These are phyloP conservation scores for Eupithecia centaureata DNA, from an alignment of 2,888 invertebrate species.

Conservation along the genomic window DNA sequence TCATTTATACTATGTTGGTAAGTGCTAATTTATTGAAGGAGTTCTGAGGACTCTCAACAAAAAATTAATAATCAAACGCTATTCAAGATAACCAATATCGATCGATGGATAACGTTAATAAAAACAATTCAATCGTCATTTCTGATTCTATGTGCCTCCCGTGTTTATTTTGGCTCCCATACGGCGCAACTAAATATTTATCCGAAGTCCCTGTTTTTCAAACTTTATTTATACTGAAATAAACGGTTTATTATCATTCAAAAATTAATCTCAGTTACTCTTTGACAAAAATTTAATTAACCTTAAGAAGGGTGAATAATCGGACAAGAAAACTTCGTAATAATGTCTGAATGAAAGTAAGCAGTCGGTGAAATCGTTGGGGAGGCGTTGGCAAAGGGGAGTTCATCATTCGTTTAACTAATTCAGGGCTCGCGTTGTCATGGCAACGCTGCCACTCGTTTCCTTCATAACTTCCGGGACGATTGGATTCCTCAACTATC, in stretches of 20 bases:
- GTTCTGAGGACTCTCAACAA: neutral
- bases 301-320: neutral
- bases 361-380: constrained; percentile 46
- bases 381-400: constrained; percentile 53
- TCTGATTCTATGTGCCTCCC: constrained; percentile 27
- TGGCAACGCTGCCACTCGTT: constrained; percentile 61
- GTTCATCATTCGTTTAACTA: constrained; percentile 75
- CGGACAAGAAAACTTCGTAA: neutral
- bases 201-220: constrained; percentile 28
- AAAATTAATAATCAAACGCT: constrained; percentile 12
- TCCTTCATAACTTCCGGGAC: constrained; percentile 70
- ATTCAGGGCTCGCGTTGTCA: constrained; percentile 70
- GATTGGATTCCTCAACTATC: constrained; percentile 65
- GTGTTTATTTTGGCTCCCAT: constrained; percentile 38
- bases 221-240: constrained; percentile 15
- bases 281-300: neutral
- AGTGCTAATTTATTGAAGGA: neutral
- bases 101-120: constrained; percentile 1
- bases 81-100: constrained; percentile 7
- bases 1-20: neutral
- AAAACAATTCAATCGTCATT: constrained; percentile 12
- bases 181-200: constrained; percentile 39
- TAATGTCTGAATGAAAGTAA: constrained; percentile 16
- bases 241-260: constrained; percentile 3
- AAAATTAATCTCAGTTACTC: neutral